Evolutionary conservation across 2,797 vertebrate species (phyloP).

Genomic region (Hypotaenidia okinawae): DNA sequence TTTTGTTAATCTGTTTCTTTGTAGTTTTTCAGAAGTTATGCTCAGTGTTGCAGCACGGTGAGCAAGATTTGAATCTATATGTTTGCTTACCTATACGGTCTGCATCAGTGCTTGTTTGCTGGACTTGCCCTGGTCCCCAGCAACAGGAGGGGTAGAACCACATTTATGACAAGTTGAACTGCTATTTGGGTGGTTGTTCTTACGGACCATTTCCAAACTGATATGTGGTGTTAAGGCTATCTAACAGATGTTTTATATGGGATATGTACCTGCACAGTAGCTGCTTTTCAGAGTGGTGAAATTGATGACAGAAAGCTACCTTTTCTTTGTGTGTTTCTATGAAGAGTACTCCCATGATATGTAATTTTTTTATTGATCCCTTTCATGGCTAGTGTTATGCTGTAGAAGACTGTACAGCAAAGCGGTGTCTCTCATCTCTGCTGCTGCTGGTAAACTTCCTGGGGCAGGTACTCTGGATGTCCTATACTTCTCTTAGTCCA

Average conservation of each 20-base stretch:
- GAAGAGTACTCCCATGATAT: background rate
- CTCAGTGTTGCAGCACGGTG: background rate
- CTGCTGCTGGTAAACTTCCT: background rate
- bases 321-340: background rate
- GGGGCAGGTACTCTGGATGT: background rate
- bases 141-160: background rate
- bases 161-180: background rate
- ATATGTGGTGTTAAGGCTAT: background rate
- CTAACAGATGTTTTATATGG: background rate
- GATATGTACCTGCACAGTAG: fast-evolving
- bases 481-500: background rate
- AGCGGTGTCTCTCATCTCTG: background rate
- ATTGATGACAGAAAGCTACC: background rate
- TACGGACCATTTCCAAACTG: background rate
- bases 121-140: background rate
- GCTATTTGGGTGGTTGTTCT: background rate
- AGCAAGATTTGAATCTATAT: background rate
- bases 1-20: background rate
- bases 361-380: background rate
- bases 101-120: background rate
- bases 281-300: background rate
- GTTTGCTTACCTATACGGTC: background rate
- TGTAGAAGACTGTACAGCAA: background rate
- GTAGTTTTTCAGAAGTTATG: background rate
- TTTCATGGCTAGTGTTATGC: background rate